Evolutionary conservation across 2,888 invertebrate species (phyloP), one percentile per base, ranked within the genome.

Genomic region (Ormyrus pomaceus): DNA sequence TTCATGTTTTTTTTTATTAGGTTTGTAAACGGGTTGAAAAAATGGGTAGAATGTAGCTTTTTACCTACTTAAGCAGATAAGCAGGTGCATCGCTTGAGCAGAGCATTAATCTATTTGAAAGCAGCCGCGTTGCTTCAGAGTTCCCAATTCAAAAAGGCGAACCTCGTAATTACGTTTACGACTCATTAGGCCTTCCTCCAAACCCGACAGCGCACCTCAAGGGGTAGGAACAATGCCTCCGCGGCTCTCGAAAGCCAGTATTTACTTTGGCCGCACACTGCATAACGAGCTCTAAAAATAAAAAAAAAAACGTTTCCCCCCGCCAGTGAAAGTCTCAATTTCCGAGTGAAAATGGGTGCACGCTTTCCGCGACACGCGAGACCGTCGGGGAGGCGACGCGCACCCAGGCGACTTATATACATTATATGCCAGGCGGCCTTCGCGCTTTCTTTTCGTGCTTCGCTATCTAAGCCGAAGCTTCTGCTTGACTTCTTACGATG

Each of bases 351-450:
- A 51, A 72, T 11, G 50, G 50, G 45, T 19, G 19, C 19, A 19
- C 19, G 19, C 19, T 19, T 19, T 19, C 19, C 50, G 51, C 55
- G 62, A 62, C 56, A 51, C 6, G 2, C 73, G 50, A 9, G 45
- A 58, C 48, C 55, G 76, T 13, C 48, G 48, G 62, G 19, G 6
- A 51, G 19, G 19, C 76, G 72, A 48, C n/a, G 11, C 65, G 78
- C 82, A 72, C 79, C 75, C 61, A 77, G 77, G 65, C 76, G 75
- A 48, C 70, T 70, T 71, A 79, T 82, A 48, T 64, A 74, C 76
- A 75, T 13, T 73, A 56, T n/a, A 65, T 53, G 46, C 6, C 34
- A 13, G n/a, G 13, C 50, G 51, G n/a, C 5, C 2, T 51, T 19
- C 10, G 50, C 34, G 56, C 62, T 77, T 77, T 77, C 64, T 65